Evolutionary conservation across 2,113 vertebrate species (phyloP), one percentile per base, ranked within the genome.

Genomic region (Coptodon bakossiorum): DNA sequence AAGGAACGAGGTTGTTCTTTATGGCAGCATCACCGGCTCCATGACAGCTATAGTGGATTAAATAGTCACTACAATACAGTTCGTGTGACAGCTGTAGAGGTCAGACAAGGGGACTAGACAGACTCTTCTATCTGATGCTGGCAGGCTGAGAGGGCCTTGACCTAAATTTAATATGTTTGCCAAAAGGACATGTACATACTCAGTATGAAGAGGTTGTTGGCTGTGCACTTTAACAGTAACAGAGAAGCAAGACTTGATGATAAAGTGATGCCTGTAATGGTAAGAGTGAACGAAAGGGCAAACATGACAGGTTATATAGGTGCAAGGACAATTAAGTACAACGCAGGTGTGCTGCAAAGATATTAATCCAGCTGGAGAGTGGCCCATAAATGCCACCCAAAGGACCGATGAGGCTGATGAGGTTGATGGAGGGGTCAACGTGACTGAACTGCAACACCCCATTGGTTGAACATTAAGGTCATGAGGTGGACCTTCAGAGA

Each of bases 391-490:
- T 84, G 88, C 83, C 89, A 87, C 90, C 90, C 90, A 88, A 83
- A 90, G 92, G 90, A 91, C 89, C 90, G 50, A 59, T 83, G 73
- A 92, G 85, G 81, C 89, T 88, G 89, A 91, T 94, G 93, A 56
- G 91, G 92, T 90, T 94, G 88, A 95, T 93, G 84, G 87, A 91
- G 53, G 92, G 95, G 94, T 95, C 93, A 93, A 63, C n/a, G 27
- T 16, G 84, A 92, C 82, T 92, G 92, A 91, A 94, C 91, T 93
- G 91, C 76, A 91, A 89, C 94, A 92, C 87, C 92, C 92, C 91
- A 92, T 93, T 89, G 93, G 86, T 90, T 87, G 90, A 89, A 90
- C 91, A 93, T 94, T 94, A 93, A 91, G 92, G 95, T 93, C 93
- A 90, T 31, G 82, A 88, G 94, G 90, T 94, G 80, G 92, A 89